Evolutionary conservation across 2,888 invertebrate species (phyloP).

Genomic region (Dorcus hopei): DNA sequence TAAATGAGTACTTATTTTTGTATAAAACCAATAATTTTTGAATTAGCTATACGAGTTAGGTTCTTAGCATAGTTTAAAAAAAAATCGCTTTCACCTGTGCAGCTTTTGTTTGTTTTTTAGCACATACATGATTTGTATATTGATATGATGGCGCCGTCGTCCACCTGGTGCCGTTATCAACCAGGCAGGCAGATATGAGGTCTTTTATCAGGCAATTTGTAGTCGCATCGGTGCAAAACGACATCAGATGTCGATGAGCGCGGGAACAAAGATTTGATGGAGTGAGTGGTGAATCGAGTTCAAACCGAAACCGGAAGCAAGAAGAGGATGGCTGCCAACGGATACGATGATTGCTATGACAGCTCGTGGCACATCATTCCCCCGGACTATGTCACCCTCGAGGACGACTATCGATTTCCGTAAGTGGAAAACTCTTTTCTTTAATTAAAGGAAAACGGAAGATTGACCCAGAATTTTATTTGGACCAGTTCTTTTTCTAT

Average conservation of each 20-base stretch:
- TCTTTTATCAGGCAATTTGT: constrained; percentile 11
- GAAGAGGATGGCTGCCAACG: constrained; percentile 57
- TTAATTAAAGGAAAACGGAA: too few species aligned
- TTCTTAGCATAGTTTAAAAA: not conserved
- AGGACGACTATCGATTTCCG: constrained; percentile 69
- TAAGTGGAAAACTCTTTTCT: constrained; percentile 47
- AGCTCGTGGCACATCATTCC: constrained; percentile 68
- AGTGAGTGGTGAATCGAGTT: constrained; percentile 12
- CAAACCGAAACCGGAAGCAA: constrained; percentile 7
- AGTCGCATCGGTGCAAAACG: constrained; percentile 5
- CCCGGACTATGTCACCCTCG: constrained; percentile 65
- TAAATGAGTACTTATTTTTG: too few species aligned
- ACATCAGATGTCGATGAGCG: constrained; percentile 8
- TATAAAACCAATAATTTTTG: not conserved
- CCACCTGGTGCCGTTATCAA: constrained; percentile 15
- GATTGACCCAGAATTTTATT: too few species aligned
- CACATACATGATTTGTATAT: not conserved
- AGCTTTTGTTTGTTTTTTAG: not conserved
- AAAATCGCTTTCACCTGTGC: not conserved
- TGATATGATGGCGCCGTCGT: constrained; percentile 7
- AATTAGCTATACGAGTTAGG: not conserved
- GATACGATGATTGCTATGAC: constrained; percentile 63
- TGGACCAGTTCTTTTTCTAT: too few species aligned
- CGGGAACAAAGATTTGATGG: constrained; percentile 14
- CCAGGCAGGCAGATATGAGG: constrained; percentile 7